Evolutionary conservation across 2,888 invertebrate genomes (phyloP), one percentile per base, ranked within the genome.

Genomic region (Drosophila paramelanica): DNA sequence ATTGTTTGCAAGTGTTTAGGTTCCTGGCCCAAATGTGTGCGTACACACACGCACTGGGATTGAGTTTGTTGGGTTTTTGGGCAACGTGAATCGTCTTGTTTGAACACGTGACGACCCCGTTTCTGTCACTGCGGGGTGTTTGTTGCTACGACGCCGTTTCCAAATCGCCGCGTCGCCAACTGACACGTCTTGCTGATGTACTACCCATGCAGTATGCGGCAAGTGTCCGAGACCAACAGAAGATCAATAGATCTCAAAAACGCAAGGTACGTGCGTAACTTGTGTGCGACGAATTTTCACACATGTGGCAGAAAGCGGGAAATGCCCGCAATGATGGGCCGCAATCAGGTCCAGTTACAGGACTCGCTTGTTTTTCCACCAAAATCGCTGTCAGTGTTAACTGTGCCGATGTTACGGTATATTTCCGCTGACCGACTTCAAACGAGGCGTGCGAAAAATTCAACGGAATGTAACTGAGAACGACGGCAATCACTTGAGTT

Each of bases 31-130:
- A 68, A 67, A 56, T 74, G 71, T 74, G 77, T 69, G 64, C 78
- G 66, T 62, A 60, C 57, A 72, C 58, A 72, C 60, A 68, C 51
- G 69, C 64, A 68, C 25, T 58, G 61, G 53, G 60, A 42, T 57
- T 52, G 70, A 61, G 59, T 39, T 45, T 27, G 13, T 46, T 57
- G 23, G 50, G 38, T 39, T 36, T 64, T 33, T 23, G 23, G 43
- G 49, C 45, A 70, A 73, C 71, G 57, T 72, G 67, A 42, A 60
- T 47, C 77, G 70, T 66, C 84, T 72, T 86, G 84, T 86, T 86
- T 80, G 67, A 84, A 79, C 85, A 85, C 84, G 87, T 85, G 85
- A 84, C 79, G 86, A 80, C 73, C 83, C 85, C 82, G 80, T 86
- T 85, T 73, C 60, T 45, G 62, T 73, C 85, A 31, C 85, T 62